These are phyloP conservation scores for Campylorhamphus procurvoides DNA, from an alignment of 2,113 vertebrate species.

Conservation along the genomic window DNA sequence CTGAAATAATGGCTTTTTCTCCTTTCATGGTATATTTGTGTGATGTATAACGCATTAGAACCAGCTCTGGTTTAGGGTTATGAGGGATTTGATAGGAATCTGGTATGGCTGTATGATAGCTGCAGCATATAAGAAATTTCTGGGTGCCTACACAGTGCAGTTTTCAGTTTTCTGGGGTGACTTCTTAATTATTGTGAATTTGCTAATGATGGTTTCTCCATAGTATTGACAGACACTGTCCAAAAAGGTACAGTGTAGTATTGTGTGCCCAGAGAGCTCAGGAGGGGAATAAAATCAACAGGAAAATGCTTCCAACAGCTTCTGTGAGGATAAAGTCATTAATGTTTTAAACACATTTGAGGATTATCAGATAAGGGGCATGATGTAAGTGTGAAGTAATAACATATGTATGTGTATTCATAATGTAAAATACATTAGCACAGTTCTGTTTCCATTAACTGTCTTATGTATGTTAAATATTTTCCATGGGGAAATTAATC, in stretches of 20 bases:
- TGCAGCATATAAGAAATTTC: not conserved
- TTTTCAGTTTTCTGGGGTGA: not conserved
- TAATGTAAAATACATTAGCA: constrained; percentile 34
- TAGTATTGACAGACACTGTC: not conserved
- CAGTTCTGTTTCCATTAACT: constrained; percentile 53
- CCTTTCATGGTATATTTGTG: not conserved
- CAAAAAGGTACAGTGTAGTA: not conserved
- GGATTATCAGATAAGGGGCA: constrained; percentile 48
- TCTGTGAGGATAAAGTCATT: constrained; percentile 30
- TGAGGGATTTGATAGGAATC: not conserved
- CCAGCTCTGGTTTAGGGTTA: not conserved
- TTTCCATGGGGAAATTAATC: constrained; percentile 41
- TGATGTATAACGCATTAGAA: not conserved
- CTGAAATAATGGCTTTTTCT: not conserved
- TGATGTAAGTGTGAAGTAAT: constrained; percentile 47
- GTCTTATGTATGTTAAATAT: constrained; percentile 12
- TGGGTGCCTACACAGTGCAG: not conserved
- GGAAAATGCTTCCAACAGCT: constrained; percentile 7
- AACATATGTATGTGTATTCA: constrained; percentile 32
- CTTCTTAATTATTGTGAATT: not conserved
- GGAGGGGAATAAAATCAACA: not conserved
- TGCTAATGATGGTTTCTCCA: not conserved
- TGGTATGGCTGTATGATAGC: not conserved
- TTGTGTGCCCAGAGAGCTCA: not conserved
- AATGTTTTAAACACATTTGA: constrained; percentile 55